A percentile compares a stretch with the other conserved stretches of the same genome.
phyloP scores from a whole-genome alignment of 2,113 vertebrate species.

The Muntiacus muntjak region DNA sequence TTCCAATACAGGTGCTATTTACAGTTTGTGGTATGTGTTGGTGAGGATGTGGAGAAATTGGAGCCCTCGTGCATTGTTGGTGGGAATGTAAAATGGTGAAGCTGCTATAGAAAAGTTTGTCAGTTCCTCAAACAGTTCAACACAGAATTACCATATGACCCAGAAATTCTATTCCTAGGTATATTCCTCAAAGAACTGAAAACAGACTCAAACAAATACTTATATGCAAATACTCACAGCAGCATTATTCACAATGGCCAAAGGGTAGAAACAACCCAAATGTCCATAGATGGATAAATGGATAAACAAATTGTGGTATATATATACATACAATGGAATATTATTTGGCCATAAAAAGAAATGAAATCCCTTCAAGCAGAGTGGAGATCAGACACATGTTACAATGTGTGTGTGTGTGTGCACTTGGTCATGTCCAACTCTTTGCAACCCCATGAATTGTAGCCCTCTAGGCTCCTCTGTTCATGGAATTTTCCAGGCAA shows the following conservation, averaged over 20 bases:
- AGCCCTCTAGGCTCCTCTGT: background rate
- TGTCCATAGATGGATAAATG: background rate
- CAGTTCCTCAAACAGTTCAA: conserved; percentile 9
- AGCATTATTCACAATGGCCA: background rate
- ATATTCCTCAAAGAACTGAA: background rate
- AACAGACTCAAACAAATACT: background rate
- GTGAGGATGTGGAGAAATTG: background rate
- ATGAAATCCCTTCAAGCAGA: background rate
- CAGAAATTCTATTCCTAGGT: background rate
- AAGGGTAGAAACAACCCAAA: background rate
- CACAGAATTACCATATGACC: background rate
- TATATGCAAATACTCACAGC: background rate
- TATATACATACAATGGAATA: background rate
- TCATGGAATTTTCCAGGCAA: background rate
- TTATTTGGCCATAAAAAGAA: background rate
- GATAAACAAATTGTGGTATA: background rate
- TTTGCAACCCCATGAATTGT: background rate
- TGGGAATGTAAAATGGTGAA: background rate
- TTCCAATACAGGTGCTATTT: conserved; percentile 11
- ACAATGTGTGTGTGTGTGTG: background rate
- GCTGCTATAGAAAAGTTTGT: background rate
- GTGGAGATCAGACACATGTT: background rate
- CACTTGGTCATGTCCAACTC: background rate
- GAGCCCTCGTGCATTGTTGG: background rate
- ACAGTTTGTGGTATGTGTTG: background rate